A percentile compares a stretch with the other conserved stretches of the same genome.
phyloP scores from a whole-genome alignment of 30 jellyfish, hydroid and myxozoan species.

The Turritopsis rubra region DNA sequence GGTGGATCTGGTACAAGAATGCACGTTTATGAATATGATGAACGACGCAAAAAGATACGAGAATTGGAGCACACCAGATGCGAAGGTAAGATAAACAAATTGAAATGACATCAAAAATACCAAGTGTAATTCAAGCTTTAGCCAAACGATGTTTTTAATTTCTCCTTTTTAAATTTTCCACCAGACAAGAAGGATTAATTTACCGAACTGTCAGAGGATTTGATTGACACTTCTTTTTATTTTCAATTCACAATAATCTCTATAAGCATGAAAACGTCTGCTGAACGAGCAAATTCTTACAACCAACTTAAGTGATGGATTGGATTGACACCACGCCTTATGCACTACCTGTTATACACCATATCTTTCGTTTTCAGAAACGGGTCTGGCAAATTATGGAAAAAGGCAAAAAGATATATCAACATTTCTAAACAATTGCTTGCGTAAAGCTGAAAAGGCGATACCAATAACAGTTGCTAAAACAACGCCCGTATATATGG shows the following conservation, averaged over 20 bases:
- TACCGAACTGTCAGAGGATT: neutral
- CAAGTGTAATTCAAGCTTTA: neutral
- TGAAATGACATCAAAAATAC: neutral
- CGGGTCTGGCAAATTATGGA: constrained; percentile 17
- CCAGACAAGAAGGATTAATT: neutral
- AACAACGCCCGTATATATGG: constrained; percentile 9
- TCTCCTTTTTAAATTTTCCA: neutral
- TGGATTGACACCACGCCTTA: too few relatives aligned
- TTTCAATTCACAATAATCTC: too few relatives aligned
- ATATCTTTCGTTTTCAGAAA: neutral
- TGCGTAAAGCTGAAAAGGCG: constrained; percentile 18
- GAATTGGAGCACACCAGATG: neutral
- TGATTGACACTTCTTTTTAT: too few relatives aligned
- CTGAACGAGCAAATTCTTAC: too few relatives aligned
- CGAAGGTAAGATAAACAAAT: constrained; percentile 20
- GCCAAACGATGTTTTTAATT: neutral
- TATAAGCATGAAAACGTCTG: too few relatives aligned
- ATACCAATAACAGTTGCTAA: constrained; percentile 1
- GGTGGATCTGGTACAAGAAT: constrained; percentile 37
- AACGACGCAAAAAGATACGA: neutral
- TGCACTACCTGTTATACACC: too few relatives aligned
- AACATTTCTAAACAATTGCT: neutral
- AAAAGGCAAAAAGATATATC: neutral
- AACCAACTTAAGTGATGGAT: too few relatives aligned
- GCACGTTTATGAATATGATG: constrained; percentile 12